Evolutionary conservation across 2,888 invertebrate genomes (phyloP).

Genomic region (Lasioglossum zephyrum): DNA sequence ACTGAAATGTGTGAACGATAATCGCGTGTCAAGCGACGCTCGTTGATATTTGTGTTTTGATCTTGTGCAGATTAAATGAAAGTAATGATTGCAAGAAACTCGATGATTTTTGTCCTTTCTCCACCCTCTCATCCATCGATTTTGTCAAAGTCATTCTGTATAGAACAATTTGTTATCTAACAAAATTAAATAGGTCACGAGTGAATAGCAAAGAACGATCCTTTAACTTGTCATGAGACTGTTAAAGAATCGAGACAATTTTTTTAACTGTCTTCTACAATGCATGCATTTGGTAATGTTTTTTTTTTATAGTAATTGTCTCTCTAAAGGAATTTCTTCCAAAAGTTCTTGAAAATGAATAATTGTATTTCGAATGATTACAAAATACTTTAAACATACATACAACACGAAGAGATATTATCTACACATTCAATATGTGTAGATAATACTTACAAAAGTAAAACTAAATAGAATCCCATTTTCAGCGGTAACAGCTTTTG

Average conservation of each 20-base stretch:
- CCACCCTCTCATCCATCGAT: not conserved
- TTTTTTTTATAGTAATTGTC: not conserved
- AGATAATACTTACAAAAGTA: not conserved
- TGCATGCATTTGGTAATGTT: too few relatives aligned
- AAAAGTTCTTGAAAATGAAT: not conserved
- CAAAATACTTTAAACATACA: too few relatives aligned
- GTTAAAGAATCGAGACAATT: not conserved
- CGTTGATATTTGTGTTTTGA: constrained; percentile 69
- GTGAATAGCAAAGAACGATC: not conserved
- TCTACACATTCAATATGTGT: too few relatives aligned
- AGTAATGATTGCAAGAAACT: constrained; percentile 48
- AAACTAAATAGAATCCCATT: not conserved
- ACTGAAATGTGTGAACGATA: constrained; percentile 52
- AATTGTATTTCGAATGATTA: not conserved
- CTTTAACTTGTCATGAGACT: too few relatives aligned
- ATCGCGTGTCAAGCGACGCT: constrained; percentile 32
- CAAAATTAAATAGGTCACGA: not conserved
- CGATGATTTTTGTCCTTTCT: not conserved
- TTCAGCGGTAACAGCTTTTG: not conserved
- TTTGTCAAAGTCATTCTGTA: not conserved
- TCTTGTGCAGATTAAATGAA: constrained; percentile 71
- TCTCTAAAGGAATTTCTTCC: not conserved
- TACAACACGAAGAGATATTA: too few relatives aligned
- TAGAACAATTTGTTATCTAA: not conserved
- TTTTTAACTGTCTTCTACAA: not conserved